Conservation (phyloP, 2,113 vertebrate genomes). For the Gila orcuttii region DNA sequence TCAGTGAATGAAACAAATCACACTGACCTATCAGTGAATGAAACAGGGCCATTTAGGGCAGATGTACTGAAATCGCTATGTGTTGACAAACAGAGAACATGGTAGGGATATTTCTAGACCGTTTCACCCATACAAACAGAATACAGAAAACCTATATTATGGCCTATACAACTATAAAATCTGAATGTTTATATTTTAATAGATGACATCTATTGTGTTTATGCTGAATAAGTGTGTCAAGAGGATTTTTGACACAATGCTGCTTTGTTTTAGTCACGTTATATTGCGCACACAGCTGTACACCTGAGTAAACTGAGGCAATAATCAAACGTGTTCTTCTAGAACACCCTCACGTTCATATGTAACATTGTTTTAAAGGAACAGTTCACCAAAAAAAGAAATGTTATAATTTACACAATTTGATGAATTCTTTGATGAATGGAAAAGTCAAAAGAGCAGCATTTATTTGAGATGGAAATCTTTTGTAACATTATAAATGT, state of each 20-base stretch:
- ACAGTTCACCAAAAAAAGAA: neutral
- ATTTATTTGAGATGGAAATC: too few relatives aligned
- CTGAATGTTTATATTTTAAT: neutral
- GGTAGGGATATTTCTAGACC: neutral
- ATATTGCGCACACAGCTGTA: neutral
- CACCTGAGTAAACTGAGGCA: neutral
- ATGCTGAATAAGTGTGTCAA: neutral
- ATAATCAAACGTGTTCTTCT: neutral
- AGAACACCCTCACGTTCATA: neutral
- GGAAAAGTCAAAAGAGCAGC: too few relatives aligned
- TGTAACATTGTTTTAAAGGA: neutral
- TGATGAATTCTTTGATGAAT: too few relatives aligned
- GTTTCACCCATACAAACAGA: neutral
- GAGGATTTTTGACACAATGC: neutral
- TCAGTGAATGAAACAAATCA: neutral
- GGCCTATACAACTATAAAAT: neutral
- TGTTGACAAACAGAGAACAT: neutral
- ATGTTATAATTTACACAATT: neutral
- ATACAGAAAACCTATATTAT: neutral
- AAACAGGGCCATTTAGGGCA: neutral
- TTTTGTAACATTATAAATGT: too few relatives aligned
- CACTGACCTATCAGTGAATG: neutral
- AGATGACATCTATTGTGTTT: neutral
- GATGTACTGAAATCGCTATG: neutral
- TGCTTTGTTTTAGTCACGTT: neutral